These are phyloP conservation scores for Pelosia muscerda DNA, from an alignment of 2,888 invertebrate species.

Conservation along the genomic window DNA sequence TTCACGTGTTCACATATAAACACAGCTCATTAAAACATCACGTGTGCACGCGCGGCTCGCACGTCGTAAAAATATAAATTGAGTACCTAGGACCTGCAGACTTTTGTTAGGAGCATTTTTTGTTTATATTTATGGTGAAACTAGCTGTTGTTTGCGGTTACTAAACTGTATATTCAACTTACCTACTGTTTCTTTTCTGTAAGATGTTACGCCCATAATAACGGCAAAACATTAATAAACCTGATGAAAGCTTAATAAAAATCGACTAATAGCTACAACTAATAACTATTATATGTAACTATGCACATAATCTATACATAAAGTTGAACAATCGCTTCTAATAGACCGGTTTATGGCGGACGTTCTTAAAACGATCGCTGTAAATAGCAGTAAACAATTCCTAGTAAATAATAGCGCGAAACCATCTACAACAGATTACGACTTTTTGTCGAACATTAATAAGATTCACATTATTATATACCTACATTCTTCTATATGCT, in stretches of 20 bases:
- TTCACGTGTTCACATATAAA: constrained; percentile 12
- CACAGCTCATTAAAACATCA: constrained; percentile 7
- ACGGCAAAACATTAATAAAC: background rate
- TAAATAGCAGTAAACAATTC: background rate
- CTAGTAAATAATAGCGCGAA: background rate
- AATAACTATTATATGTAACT: background rate
- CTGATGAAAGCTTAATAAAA: background rate
- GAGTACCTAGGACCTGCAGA: background rate
- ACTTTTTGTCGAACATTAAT: background rate
- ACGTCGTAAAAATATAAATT: background rate
- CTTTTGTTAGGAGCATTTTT: constrained; percentile 2
- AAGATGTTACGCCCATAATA: background rate
- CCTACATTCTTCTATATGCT: too few species aligned
- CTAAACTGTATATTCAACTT: background rate
- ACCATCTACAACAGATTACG: constrained; percentile 7
- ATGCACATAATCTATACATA: background rate
- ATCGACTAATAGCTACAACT: background rate
- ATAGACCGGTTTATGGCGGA: background rate
- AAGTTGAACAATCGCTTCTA: background rate
- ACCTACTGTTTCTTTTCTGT: background rate
- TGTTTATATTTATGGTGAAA: background rate
- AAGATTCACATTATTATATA: too few species aligned
- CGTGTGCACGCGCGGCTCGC: background rate
- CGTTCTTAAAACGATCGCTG: background rate
- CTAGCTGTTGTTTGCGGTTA: too few species aligned